Conservation (phyloP, 1,140 invertebrate species). For the Pseudomyrmex pallidus region DNA sequence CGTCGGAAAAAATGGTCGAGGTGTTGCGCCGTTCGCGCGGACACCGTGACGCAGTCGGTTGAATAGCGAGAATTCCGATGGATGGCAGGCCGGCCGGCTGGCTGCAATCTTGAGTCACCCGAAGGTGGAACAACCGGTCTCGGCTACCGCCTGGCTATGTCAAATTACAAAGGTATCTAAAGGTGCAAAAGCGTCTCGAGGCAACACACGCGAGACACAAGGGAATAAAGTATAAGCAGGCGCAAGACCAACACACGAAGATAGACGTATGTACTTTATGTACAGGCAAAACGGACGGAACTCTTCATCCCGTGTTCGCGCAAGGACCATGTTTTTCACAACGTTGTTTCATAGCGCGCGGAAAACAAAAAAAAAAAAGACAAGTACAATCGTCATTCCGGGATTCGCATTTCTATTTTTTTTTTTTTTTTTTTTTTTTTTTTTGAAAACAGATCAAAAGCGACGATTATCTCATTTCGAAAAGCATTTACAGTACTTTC, state of each 20-base stretch:
- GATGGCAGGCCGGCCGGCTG: slow-evolving; percentile 26
- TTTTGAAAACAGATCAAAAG: background rate
- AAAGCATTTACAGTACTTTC: too few species aligned
- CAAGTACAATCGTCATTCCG: background rate
- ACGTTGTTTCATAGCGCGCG: background rate
- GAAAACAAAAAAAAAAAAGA: background rate
- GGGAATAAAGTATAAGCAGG: slow-evolving; percentile 63
- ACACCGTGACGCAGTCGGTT: slow-evolving; percentile 43
- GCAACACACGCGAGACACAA: slow-evolving; percentile 47
- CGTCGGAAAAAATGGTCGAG: slow-evolving; percentile 7
- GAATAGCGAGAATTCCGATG: slow-evolving; percentile 59
- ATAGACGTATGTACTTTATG: background rate
- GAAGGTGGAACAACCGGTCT: slow-evolving; percentile 73
- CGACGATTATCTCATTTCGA: too few species aligned
- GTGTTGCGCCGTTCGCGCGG: slow-evolving; percentile 23
- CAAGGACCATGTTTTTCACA: too few species aligned
- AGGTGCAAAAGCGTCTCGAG: slow-evolving; percentile 71
- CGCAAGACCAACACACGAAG: slow-evolving; percentile 21
- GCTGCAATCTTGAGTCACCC: slow-evolving; percentile 58
- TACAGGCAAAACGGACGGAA: background rate
- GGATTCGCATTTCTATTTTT: background rate
- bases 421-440: background rate
- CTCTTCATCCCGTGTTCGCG: background rate
- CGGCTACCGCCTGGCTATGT: slow-evolving; percentile 62
- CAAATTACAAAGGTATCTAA: slow-evolving; percentile 69